Evolutionary conservation across 2,888 invertebrate species (phyloP), one percentile per base, ranked within the genome.

Genomic region (Phortica magna): DNA sequence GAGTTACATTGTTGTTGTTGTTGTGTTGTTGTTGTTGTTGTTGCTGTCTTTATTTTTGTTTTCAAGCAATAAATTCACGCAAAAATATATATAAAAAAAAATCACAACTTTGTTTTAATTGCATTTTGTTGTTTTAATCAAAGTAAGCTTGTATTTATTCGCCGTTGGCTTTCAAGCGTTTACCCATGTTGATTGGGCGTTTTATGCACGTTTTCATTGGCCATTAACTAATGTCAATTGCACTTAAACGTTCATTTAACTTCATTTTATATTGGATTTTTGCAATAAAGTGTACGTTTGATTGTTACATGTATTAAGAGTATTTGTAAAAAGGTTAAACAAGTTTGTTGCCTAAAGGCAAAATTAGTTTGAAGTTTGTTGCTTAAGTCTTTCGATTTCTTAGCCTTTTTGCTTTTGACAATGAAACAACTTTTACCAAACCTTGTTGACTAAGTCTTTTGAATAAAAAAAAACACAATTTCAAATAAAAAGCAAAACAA

Each of bases 341-440:
- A 48, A 2, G 48, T 48, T 48, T 7, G 48, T 48, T 14, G 0
- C 48, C 14, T 48, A 48, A 48, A 48, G 7, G 14, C 48, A n/a
- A 59, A 17, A 59, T 14, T 59, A 9, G 7, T 17, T 59, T 22
- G 61, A 81, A 84, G 87, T 87, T 87, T 75, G 87, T 87, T 80
- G 82, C 83, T 77, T 87, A 87, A 87, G 85, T 85, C 87, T 85
- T 85, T 84, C 79, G n/a, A n/a, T n/a, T n/a, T n/a, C n/a, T n/a
- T n/a, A n/a, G n/a, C n/a, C n/a, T n/a, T n/a, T n/a, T n/a, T n/a
- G n/a, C n/a, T n/a, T n/a, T n/a, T n/a, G n/a, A n/a, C n/a, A n/a
- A n/a, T n/a, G n/a, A n/a, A n/a, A n/a, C n/a, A n/a, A n/a, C n/a
- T n/a, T n/a, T n/a, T n/a, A n/a, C n/a, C n/a, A n/a, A n/a, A n/a